Evolutionary conservation across 2,113 vertebrate genomes (phyloP), one percentile per base, ranked within the genome.

Genomic region (Halichoeres trimaculatus): DNA sequence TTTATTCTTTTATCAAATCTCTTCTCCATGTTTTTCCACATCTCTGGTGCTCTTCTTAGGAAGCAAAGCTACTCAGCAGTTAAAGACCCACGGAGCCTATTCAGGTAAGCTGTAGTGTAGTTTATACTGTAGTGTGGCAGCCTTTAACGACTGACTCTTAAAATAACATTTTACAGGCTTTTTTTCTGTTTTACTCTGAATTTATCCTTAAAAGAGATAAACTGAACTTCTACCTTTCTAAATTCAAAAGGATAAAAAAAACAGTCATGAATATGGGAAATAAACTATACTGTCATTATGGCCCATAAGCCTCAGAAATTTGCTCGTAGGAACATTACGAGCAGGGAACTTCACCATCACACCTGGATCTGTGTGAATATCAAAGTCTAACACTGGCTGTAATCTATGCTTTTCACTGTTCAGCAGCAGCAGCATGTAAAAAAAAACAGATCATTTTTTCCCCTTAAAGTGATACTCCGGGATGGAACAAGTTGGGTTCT

Each of bases 51-150:
- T 0, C 16, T 45, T 53, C 30, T 48, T 24, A 66, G 4, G 26
- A 45, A 62, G 26, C 71, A 74, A 77, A 84, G 62, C 34, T 70
- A 74, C 53, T 4, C 26, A 38, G 60, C 54, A 45, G 41, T 79
- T 13, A 68, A 23, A 24, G 41, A 58, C 52, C 36, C 47, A 26
- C 16, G 53, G 4, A 66, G 59, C 52, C 41, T 30, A 68, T 74
- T 60, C 35, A 63, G 34, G 40, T 51, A 23, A 0, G 5, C 40
- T 47, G 22, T 40, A 43, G 26, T 71, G 53, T 35, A 60, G 58
- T 19, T 50, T 67, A 74, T 55, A 48, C 19, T 73, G 40, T 14
- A 60, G 34, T 20, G 26, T 24, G 13, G 62, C 35, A 36, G 10
- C 70, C 70, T 58, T 60, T 47, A 2, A 5, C n/a, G 13, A 17